Conservation (phyloP, 2,113 vertebrate genomes). For the Cavia porcellus region DNA sequence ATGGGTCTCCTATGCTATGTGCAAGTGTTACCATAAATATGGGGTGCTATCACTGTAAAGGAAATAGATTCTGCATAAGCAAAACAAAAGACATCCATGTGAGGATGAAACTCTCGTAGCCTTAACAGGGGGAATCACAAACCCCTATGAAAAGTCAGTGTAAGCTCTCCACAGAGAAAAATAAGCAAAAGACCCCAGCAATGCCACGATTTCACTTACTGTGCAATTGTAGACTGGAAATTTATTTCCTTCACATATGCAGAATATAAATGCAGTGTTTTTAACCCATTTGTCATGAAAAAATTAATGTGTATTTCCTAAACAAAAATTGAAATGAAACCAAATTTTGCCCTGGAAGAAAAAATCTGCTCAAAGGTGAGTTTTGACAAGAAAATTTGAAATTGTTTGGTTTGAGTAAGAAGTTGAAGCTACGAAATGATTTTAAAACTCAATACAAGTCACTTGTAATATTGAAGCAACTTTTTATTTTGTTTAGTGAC, state of each 20-base stretch:
- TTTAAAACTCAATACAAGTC: constrained; percentile 62
- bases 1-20: not conserved
- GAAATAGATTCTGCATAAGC: not conserved
- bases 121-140: not conserved
- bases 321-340: constrained; percentile 57
- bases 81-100: not conserved
- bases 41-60: not conserved
- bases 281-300: not conserved
- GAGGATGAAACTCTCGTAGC: not conserved
- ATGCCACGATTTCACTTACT: not conserved
- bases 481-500: constrained; percentile 59
- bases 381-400: constrained; percentile 54
- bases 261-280: constrained; percentile 27
- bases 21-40: not conserved
- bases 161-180: not conserved
- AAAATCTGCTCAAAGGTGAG: constrained; percentile 34
- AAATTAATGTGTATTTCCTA: constrained; percentile 52
- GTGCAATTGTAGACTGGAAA: not conserved
- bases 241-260: not conserved
- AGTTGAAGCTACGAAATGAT: constrained; percentile 38
- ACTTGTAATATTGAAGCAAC: constrained; percentile 62
- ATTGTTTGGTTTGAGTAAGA: not conserved
- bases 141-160: not conserved
- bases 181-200: constrained; percentile 15
- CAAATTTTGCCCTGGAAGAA: not conserved